A percentile compares a stretch with the other conserved stretches of the same genome.
Evolutionary conservation across 2,888 invertebrate genomes (phyloP).

Genomic region (Macrophya annulata): DNA sequence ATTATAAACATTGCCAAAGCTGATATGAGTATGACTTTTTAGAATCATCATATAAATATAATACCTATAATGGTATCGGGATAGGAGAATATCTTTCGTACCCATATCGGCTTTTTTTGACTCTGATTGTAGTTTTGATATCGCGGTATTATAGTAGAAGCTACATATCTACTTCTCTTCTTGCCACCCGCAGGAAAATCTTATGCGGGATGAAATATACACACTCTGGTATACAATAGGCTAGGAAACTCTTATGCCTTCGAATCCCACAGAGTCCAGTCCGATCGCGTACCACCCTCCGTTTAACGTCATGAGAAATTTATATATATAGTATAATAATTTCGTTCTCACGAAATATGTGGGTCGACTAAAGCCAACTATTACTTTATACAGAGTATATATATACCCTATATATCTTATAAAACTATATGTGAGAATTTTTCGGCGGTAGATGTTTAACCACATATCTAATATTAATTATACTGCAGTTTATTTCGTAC

Average conservation of each 20-base stretch:
- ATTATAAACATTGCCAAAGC: neutral
- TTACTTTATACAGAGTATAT: neutral
- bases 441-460: neutral
- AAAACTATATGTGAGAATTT: neutral
- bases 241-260: constrained; percentile 14
- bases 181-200: constrained; percentile 68
- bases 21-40: neutral
- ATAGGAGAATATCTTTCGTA: constrained; percentile 7
- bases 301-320: constrained; percentile 66
- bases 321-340: constrained; percentile 55
- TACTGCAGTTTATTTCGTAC: neutral
- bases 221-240: constrained; percentile 7
- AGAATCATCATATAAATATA: neutral
- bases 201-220: constrained; percentile 69
- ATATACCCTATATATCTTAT: constrained; percentile 8
- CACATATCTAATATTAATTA: neutral
- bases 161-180: constrained; percentile 57
- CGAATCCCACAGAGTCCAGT: constrained; percentile 50
- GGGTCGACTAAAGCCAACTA: constrained; percentile 60
- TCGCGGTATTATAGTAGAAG: neutral
- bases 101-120: constrained; percentile 14
- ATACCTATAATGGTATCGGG: neutral
- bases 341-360: constrained; percentile 73
- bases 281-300: constrained; percentile 63
- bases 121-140: constrained; percentile 36